Conservation (phyloP, 1,140 invertebrate species). For the Saxidomus purpurata region DNA sequence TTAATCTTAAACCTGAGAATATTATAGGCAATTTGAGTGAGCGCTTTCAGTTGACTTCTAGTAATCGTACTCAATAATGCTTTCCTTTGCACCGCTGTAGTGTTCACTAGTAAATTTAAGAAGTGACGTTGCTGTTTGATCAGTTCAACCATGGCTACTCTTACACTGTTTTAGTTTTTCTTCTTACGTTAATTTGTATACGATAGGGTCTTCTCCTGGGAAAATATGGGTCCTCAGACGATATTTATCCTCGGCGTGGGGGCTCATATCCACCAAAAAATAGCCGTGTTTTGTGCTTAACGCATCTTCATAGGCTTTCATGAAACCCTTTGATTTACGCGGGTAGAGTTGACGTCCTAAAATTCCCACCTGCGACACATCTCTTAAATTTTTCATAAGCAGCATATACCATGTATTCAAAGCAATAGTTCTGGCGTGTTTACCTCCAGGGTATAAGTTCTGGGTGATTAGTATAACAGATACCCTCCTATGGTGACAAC, state of each 20-base stretch:
- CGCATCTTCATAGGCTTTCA: conserved; percentile 48
- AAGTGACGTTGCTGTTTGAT: conserved; percentile 16
- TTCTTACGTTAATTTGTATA: conserved; percentile 20
- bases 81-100: not conserved
- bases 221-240: conserved; percentile 36
- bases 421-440: conserved; percentile 7
- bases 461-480: no score
- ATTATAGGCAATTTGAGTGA: conserved; percentile 7
- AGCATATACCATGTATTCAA: conserved; percentile 27
- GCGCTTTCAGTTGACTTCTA: not conserved
- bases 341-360: conserved; percentile 23
- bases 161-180: not conserved
- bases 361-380: not conserved
- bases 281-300: not conserved
- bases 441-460: no score
- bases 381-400: conserved; percentile 31
- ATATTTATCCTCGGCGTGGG: not conserved
- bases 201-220: conserved; percentile 17
- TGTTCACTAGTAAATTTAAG: not conserved
- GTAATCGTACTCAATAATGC: not conserved
- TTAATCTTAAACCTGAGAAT: not conserved
- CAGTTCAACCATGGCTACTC: not conserved
- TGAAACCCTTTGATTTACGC: not conserved
- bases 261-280: conserved; percentile 23
- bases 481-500: no score